Evolutionary conservation across 2,888 invertebrate species (phyloP).

Genomic region (Polymixis lichenea): DNA sequence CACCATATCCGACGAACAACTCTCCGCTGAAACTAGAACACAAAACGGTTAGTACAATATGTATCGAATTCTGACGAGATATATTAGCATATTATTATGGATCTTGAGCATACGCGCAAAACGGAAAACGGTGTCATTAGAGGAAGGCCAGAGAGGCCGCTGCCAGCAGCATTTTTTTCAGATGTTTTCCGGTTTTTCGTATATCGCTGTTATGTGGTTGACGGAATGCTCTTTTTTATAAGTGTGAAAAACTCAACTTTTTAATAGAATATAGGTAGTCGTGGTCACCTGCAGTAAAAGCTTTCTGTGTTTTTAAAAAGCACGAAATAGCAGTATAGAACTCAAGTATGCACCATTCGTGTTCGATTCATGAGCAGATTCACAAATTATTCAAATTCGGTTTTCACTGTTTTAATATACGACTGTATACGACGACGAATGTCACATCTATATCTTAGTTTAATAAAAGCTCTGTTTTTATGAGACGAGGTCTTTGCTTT

Average conservation of each 20-base stretch:
- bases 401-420: not conserved
- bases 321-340: not conserved
- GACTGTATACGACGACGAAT: not conserved
- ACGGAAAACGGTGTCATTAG: no score
- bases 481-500: not conserved
- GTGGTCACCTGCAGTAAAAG: not conserved
- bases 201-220: no score
- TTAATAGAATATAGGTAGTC: not conserved
- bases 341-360: not conserved
- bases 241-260: no score
- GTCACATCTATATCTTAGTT: not conserved
- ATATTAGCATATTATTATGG: not conserved
- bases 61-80: not conserved
- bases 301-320: not conserved
- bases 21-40: constrained; percentile 74
- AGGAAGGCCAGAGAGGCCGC: no score
- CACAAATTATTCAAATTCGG: not conserved
- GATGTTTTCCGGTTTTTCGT: no score
- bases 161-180: not conserved
- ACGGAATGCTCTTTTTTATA: no score
- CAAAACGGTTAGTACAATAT: constrained; percentile 77
- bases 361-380: not conserved
- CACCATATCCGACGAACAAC: constrained; percentile 82
- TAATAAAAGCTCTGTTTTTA: not conserved
- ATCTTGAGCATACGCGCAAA: not conserved